Evolutionary conservation across 2,113 vertebrate species (phyloP).

Genomic region (Neomonachus schauinslandi): DNA sequence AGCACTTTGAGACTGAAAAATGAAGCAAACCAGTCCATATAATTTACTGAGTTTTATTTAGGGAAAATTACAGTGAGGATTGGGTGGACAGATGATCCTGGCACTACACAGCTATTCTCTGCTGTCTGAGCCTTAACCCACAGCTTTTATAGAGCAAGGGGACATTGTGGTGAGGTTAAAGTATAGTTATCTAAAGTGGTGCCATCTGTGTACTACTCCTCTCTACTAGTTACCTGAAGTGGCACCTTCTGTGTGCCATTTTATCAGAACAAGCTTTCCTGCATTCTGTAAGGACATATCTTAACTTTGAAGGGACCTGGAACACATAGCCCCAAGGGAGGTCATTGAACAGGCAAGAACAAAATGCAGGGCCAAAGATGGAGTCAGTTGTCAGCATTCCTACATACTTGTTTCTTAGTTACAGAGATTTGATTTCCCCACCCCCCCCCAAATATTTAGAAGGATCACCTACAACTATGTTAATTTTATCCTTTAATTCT

Average conservation of each 20-base stretch:
- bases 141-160: not conserved
- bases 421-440: not conserved
- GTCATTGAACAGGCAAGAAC: not conserved
- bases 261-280: not conserved
- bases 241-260: not conserved
- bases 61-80: not conserved
- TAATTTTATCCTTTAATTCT: slow-evolving; percentile 10
- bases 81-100: not conserved
- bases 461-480: not conserved
- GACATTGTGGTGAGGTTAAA: not conserved
- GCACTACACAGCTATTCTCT: not conserved
- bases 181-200: not conserved
- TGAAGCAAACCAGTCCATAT: not conserved
- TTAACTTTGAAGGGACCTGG: not conserved
- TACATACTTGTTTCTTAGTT: not conserved
- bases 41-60: not conserved
- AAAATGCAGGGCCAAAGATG: not conserved
- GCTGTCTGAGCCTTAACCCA: not conserved
- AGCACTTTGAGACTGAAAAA: not conserved
- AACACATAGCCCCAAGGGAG: not conserved
- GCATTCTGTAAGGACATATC: not conserved
- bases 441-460: not conserved
- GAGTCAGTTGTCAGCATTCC: not conserved
- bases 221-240: not conserved
- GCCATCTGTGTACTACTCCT: not conserved